Evolutionary conservation across 2,888 invertebrate species (phyloP), one percentile per base, ranked within the genome.

Genomic region (Syrphus vitripennis): DNA sequence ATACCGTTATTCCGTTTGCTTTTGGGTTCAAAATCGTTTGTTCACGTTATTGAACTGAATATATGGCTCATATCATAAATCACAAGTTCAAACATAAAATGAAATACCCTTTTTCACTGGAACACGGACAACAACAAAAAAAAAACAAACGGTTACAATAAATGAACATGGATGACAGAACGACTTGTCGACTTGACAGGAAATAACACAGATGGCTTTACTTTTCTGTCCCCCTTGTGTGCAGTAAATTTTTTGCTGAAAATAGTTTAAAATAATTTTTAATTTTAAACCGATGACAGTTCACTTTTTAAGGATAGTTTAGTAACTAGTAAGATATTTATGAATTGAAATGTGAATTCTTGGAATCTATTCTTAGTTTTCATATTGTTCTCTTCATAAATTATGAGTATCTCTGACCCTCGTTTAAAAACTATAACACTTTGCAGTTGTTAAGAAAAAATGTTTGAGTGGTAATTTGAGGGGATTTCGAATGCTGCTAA

Each of bases 141-240:
- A 12, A 19, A 50, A 24, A 14, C 5, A 2, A 12, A 48, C 12
- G 10, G 19, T 0, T 21, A 4, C 21, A 4, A 16, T 45, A 42
- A 3, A 3, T 19, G 10, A 9, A 19, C 2, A 40, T 42, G 29
- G 6, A 10, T 21, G 45, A 48, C 14, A 26, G 50, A 50, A 50
- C 24, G 24, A 50, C 50, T 80, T 19, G 74, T 24, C 21, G 2
- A 31, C 67, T 37, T 31, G 21, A 16, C 67, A 67, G 80, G 80
- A 80, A 74, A 74, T 67, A 67, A 45, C 80, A 67, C 59, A 74
- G 74, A 74, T 80, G 61, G 29, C 45, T 21, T 50, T 26, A 40
- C 16, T 24, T 50, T 26, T 50, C 16, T 24, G 34, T 12, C 2
- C 21, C 45, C 19, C 9, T 21, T 48, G 9, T 9, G 31, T 16